Conservation (phyloP, 2,113 vertebrate species). For the Anolis carolinensis region DNA sequence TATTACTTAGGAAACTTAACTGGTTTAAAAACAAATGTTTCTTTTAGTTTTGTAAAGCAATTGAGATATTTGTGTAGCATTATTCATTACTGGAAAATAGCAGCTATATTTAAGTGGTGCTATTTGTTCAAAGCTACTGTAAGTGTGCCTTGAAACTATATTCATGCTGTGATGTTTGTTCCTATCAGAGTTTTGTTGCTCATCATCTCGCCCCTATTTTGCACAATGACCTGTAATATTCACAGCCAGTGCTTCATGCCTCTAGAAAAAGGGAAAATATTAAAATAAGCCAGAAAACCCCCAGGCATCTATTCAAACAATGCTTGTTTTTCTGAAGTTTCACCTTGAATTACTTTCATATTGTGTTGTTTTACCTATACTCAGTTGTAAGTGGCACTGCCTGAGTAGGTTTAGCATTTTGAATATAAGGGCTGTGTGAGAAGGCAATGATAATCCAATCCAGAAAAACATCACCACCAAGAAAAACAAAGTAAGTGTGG, state of each 20-base stretch:
- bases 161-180: background rate
- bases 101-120: conserved; percentile 35
- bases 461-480: background rate
- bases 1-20: conserved; percentile 71
- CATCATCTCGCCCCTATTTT: conserved; percentile 29
- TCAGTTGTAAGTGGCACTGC: background rate
- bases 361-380: background rate
- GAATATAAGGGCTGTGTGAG: background rate
- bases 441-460: background rate
- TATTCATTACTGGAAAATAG: conserved; percentile 36
- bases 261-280: background rate
- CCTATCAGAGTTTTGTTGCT: conserved; percentile 35
- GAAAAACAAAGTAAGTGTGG: background rate
- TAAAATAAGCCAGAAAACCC: background rate
- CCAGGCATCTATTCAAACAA: background rate
- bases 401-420: background rate
- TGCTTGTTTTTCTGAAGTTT: background rate
- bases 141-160: conserved; percentile 24
- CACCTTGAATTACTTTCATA: background rate
- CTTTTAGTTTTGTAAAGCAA: conserved; percentile 42
- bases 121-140: background rate
- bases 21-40: conserved; percentile 61
- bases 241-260: background rate
- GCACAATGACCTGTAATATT: conserved; percentile 15
- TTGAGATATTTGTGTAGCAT: conserved; percentile 15